Conservation (phyloP, 2,888 invertebrate species). For the Andrena haemorrhoa region DNA sequence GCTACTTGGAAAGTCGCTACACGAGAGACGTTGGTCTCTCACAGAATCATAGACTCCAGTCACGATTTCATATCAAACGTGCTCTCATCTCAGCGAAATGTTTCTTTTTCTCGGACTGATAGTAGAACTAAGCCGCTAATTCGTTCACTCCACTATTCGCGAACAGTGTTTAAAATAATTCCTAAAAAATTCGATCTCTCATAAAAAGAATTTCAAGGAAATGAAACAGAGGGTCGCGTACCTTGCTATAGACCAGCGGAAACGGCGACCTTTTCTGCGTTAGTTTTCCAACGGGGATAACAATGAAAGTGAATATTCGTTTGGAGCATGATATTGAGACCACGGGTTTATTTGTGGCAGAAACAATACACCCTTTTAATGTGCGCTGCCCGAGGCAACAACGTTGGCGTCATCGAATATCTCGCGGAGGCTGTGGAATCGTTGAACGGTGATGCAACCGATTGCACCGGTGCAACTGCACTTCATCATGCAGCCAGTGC, state of each 20-base stretch:
- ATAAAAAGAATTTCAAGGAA: no score
- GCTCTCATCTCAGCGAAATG: not conserved
- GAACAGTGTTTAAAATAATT: not conserved
- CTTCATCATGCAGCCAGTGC: slow-evolving; percentile 91
- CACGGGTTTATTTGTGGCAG: slow-evolving; percentile 83
- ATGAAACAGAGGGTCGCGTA: not conserved
- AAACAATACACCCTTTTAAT: slow-evolving; percentile 91
- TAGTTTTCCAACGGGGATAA: not conserved
- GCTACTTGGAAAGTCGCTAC: not conserved
- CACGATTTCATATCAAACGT: slow-evolving; percentile 9
- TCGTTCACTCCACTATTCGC: not conserved
- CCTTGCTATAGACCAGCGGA: not conserved
- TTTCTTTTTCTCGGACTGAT: not conserved
- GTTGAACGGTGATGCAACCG: slow-evolving; percentile 87
- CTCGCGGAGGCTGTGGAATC: slow-evolving; percentile 87
- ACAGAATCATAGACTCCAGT: slow-evolving; percentile 18
- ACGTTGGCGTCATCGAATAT: slow-evolving; percentile 87
- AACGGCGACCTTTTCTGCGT: not conserved
- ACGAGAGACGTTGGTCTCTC: not conserved
- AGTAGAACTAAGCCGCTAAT: not conserved
- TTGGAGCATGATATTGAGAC: not conserved
- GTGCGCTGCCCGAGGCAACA: slow-evolving; percentile 91
- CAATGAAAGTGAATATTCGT: slow-evolving; percentile 9
- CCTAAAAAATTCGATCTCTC: not conserved
- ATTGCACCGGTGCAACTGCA: slow-evolving; percentile 90